Conservation (phyloP, 2,888 invertebrate genomes). For the Pollenia amentaria region DNA sequence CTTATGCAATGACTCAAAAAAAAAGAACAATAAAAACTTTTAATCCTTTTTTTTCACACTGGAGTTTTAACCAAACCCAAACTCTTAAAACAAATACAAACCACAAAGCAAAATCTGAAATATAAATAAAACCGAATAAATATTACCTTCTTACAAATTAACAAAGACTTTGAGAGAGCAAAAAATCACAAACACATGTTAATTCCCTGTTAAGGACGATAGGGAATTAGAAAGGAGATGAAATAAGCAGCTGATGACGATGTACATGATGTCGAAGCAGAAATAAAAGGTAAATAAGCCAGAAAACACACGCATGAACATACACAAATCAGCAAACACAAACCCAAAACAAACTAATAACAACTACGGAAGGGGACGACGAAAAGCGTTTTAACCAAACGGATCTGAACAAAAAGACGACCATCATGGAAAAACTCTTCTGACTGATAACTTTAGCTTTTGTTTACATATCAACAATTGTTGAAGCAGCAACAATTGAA, state of each 20-base stretch:
- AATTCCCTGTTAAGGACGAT: constrained; percentile 16
- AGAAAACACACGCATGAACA: neutral
- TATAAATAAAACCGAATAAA: constrained; percentile 30
- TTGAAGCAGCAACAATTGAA: neutral
- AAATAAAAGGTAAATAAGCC: neutral
- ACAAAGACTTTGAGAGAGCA: neutral
- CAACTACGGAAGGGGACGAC: neutral
- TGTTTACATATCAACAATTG: constrained; percentile 11
- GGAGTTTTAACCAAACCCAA: neutral
- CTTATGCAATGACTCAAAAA: neutral
- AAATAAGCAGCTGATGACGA: constrained; percentile 6
- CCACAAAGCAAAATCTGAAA: neutral
- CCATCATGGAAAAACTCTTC: neutral
- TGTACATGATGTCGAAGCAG: neutral
- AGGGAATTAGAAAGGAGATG: constrained; percentile 21
- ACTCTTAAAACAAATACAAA: neutral
- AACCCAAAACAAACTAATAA: neutral
- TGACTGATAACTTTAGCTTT: constrained; percentile 31
- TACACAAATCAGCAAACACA: constrained; percentile 6
- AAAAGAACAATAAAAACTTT: neutral
- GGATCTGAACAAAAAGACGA: neutral
- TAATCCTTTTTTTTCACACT: neutral
- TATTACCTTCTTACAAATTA: neutral
- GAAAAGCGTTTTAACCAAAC: constrained; percentile 1
- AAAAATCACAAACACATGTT: constrained; percentile 37